Conservation (phyloP, 1,140 invertebrate genomes). For the Lamellibrachia luymesi region DNA sequence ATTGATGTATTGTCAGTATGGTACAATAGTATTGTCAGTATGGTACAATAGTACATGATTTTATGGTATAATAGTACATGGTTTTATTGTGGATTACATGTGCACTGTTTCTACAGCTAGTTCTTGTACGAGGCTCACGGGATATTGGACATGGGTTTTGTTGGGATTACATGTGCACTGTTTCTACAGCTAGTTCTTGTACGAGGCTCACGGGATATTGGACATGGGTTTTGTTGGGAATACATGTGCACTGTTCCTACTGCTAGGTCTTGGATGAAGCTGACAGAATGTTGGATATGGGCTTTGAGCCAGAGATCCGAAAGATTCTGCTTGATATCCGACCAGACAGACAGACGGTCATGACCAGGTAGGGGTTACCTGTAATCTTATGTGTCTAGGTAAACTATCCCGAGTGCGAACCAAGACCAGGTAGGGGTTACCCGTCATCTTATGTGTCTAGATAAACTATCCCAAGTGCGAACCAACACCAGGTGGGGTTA, state of each 20-base stretch:
- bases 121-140: constrained; percentile 95
- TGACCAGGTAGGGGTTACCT: constrained; percentile 64
- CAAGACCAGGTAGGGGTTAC: too few species aligned
- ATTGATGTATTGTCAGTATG: too few species aligned
- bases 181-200: constrained; percentile 66
- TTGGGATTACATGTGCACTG: neutral
- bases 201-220: constrained; percentile 95
- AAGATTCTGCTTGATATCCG: constrained; percentile 71
- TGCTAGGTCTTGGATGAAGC: constrained; percentile 84
- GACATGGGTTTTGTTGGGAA: constrained; percentile 73
- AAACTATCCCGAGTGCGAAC: too few species aligned
- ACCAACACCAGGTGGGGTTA: too few species aligned
- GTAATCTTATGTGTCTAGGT: too few species aligned
- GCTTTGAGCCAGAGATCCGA: constrained; percentile 77
- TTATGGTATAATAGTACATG: neutral
- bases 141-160: constrained; percentile 88
- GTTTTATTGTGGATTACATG: neutral
- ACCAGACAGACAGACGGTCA: constrained; percentile 69
- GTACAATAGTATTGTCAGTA: too few species aligned
- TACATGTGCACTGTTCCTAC: neutral
- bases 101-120: neutral
- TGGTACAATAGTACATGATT: too few species aligned
- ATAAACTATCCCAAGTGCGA: too few species aligned
- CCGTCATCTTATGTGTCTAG: too few species aligned
- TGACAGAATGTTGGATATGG: constrained; percentile 88